phyloP scores from a whole-genome alignment of 2,797 vertebrate species.

The Prunella strophiata region DNA sequence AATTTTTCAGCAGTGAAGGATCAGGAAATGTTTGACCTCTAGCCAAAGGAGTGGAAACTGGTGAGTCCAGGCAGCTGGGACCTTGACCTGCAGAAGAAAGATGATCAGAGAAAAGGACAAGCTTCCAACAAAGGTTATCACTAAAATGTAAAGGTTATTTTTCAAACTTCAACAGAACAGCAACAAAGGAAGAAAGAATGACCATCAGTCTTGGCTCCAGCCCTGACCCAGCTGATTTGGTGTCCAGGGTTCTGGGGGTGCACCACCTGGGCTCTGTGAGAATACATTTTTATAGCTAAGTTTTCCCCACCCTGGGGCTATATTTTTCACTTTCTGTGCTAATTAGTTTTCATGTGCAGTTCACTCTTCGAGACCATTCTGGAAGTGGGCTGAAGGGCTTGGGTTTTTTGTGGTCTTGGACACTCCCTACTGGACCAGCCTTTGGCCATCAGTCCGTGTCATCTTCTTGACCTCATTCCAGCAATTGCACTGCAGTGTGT shows the following conservation, averaged over 20 bases:
- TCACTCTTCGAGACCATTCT: not conserved
- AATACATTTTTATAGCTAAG: not conserved
- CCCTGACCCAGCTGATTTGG: not conserved
- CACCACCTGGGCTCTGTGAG: not conserved
- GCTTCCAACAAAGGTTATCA: not conserved
- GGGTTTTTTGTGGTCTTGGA: not conserved
- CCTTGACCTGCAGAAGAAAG: not conserved
- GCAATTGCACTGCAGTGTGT: no score
- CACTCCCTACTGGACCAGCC: fast-evolving
- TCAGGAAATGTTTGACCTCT: not conserved
- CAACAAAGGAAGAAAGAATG: not conserved
- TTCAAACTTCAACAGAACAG: not conserved
- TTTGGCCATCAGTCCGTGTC: not conserved
- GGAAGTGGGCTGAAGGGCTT: not conserved
- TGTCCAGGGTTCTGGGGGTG: not conserved
- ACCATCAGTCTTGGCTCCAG: not conserved
- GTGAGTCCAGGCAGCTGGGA: not conserved
- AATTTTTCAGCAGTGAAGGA: not conserved
- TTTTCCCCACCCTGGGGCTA: not conserved
- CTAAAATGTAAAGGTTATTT: not conserved
- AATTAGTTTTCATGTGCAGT: not conserved
- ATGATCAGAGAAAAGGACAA: not conserved
- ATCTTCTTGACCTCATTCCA: not conserved
- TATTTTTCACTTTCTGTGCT: not conserved
- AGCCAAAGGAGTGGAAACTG: not conserved